Conservation (phyloP, 2,797 vertebrate species). For the Pelodytes ibericus region DNA sequence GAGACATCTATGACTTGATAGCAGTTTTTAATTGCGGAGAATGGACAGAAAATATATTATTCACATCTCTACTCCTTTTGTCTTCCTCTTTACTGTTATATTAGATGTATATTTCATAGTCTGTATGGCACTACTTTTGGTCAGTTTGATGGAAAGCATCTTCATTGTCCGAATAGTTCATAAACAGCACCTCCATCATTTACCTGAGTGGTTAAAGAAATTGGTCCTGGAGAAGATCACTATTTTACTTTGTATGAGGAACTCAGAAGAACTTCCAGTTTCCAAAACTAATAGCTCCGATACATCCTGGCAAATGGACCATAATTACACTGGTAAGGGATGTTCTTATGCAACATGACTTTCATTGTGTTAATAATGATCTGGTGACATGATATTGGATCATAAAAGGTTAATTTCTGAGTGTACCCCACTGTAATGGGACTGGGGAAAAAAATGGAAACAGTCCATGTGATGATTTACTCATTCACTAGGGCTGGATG, state of each 20-base stretch:
- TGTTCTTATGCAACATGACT: no score
- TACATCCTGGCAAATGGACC: conserved; percentile 74
- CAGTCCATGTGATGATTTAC: no score
- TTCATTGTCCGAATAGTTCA: conserved; percentile 91
- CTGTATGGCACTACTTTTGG: conserved; percentile 94
- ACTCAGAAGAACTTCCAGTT: conserved; percentile 71
- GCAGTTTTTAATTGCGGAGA: no score
- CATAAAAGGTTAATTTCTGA: no score
- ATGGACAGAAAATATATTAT: no score
- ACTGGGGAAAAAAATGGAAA: no score
- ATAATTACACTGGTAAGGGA: conserved; percentile 76
- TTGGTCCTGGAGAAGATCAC: conserved; percentile 83
- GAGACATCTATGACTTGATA: no score
- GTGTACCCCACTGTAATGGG: no score
- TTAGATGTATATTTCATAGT: conserved; percentile 93
- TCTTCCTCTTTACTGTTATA: neutral
- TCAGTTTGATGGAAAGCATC: conserved; percentile 93
- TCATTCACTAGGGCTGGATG: no score
- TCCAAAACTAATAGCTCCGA: conserved; percentile 60
- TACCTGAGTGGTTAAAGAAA: conserved; percentile 85
- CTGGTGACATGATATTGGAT: no score
- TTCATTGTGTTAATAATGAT: no score
- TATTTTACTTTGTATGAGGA: conserved; percentile 80
- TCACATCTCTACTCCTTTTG: neutral
- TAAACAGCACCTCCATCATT: conserved; percentile 89